Percentiles rank a stretch among this genome's conserved stretches.
Evolutionary conservation across 2,113 vertebrate genomes (phyloP).

Genomic region (Microcebus tavaratra): DNA sequence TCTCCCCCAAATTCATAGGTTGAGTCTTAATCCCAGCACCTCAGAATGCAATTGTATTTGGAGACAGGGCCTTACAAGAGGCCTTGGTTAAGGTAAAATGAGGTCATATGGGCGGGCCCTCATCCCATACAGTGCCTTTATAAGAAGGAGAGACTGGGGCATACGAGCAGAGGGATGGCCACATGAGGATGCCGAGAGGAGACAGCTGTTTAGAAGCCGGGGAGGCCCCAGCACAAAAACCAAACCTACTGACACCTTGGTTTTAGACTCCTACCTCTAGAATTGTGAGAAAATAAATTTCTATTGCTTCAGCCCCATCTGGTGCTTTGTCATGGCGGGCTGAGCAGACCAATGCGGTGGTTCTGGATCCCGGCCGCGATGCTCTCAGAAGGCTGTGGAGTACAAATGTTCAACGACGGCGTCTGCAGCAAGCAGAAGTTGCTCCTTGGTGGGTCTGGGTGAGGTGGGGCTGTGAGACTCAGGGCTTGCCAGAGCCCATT

Average conservation of each 20-base stretch:
- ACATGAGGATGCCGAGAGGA: not conserved
- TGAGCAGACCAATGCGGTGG: not conserved
- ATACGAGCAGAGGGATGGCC: rapidly evolving
- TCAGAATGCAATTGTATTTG: not conserved
- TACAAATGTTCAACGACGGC: not conserved
- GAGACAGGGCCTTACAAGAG: not conserved
- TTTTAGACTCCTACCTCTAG: not conserved
- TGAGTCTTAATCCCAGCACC: too few species aligned
- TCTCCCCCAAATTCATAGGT: too few species aligned
- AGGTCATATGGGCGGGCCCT: not conserved
- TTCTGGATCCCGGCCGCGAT: not conserved
- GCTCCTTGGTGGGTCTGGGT: rapidly evolving
- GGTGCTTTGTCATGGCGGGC: not conserved
- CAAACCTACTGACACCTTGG: not conserved
- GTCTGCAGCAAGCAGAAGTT: not conserved
- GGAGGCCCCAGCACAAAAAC: not conserved
- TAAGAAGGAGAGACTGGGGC: not conserved
- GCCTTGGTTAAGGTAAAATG: not conserved
- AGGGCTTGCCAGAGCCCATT: not conserved
- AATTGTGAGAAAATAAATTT: not conserved
- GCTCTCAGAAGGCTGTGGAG: not conserved
- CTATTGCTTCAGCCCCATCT: not conserved
- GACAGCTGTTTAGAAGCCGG: not conserved
- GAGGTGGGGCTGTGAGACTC: not conserved
- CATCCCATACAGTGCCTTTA: not conserved